A percentile compares a stretch with the other conserved stretches of the same genome.
Evolutionary conservation across 2,888 invertebrate species (phyloP).

Genomic region (Coenonympha arcania): DNA sequence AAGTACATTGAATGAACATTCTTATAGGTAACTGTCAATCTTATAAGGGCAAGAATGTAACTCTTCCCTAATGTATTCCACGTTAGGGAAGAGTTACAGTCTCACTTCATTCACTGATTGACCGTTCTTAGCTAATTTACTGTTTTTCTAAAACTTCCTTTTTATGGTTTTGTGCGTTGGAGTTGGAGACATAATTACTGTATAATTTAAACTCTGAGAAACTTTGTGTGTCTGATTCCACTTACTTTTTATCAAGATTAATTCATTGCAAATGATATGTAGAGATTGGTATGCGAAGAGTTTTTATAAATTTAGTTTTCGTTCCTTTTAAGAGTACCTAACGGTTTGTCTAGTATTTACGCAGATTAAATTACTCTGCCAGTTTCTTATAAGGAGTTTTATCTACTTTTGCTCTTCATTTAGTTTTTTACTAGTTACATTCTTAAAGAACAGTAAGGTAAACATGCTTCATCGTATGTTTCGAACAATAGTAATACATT

Average conservation of each 20-base stretch:
- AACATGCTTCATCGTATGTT: no score
- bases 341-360: background rate
- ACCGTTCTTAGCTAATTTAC: slow-evolving; percentile 3
- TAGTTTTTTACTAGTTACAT: background rate
- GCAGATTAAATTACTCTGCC: background rate
- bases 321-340: background rate
- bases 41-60: slow-evolving; percentile 21
- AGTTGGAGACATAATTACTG: no score
- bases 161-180: background rate
- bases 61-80: slow-evolving; percentile 12
- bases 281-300: background rate
- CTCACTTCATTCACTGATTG: slow-evolving; percentile 11
- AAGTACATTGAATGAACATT: slow-evolving; percentile 23
- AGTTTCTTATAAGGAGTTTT: background rate
- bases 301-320: background rate
- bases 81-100: no score
- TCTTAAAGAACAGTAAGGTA: no score
- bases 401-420: background rate
- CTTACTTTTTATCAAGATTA: background rate
- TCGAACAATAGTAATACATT: no score
- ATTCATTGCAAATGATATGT: background rate
- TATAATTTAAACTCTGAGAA: background rate
- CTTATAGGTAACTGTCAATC: slow-evolving; percentile 24
- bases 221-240: background rate
- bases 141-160: slow-evolving; percentile 6